phyloP scores from a whole-genome alignment of 2,888 invertebrate genomes.

The Pharmacophagus antenor region DNA sequence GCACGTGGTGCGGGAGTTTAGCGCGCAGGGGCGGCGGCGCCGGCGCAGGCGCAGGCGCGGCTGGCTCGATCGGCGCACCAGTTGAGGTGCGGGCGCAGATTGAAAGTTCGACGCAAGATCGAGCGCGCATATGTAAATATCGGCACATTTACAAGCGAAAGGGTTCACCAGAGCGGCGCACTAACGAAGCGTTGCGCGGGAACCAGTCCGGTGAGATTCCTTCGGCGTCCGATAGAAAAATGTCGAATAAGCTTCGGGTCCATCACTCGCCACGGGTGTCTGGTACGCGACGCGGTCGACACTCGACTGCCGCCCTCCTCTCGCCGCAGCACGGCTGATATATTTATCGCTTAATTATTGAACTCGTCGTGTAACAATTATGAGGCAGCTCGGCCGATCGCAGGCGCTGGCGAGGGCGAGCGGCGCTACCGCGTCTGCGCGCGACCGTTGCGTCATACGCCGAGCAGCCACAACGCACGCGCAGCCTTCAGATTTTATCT shows the following conservation, averaged over 20 bases:
- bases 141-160: conserved; percentile 81
- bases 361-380: conserved; percentile 78
- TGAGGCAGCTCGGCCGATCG: conserved; percentile 63
- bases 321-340: conserved; percentile 65
- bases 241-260: conserved; percentile 75
- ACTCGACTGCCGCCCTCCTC: conserved; percentile 78
- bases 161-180: conserved; percentile 81
- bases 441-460: conserved; percentile 64
- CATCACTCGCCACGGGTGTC: conserved; percentile 71
- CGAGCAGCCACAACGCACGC: conserved; percentile 39
- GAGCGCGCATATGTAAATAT: conserved; percentile 80
- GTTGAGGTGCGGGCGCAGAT: conserved; percentile 69
- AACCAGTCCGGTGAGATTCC: conserved; percentile 85
- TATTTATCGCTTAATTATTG: conserved; percentile 80
- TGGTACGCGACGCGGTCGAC: conserved; percentile 72
- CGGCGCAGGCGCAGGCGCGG: conserved; percentile 41
- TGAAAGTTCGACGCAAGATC: conserved; percentile 79
- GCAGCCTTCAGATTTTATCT: conserved; percentile 72
- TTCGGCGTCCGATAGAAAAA: conserved; percentile 83
- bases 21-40: conserved; percentile 62
- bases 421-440: conserved; percentile 74
- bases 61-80: conserved; percentile 59
- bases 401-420: conserved; percentile 53
- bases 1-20: conserved; percentile 66
- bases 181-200: conserved; percentile 79